Conservation (phyloP, 2,888 invertebrate genomes). For the Trissoscelio sp. region DNA sequence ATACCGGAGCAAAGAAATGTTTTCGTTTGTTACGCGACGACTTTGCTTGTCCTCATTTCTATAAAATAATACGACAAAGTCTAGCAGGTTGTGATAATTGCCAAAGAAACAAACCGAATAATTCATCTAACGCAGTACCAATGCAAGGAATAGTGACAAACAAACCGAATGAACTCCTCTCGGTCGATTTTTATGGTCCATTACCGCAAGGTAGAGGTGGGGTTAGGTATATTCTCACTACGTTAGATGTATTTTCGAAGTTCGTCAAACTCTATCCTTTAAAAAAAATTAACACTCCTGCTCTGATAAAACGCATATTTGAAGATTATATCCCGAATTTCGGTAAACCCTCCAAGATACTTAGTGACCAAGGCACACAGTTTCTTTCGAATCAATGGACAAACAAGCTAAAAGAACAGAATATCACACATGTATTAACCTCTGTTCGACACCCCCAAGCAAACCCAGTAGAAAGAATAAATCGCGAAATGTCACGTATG, state of each 20-base stretch:
- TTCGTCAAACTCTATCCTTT: constrained; percentile 20
- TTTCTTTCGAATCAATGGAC: background rate
- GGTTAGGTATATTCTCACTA: too few species aligned
- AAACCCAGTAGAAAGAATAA: too few species aligned
- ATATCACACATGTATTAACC: background rate
- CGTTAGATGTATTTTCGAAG: constrained; percentile 19
- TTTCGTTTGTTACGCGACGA: too few species aligned
- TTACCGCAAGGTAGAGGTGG: background rate
- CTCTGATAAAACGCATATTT: constrained; percentile 2
- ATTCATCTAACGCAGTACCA: too few species aligned
- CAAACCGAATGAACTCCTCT: background rate
- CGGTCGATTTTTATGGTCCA: background rate
- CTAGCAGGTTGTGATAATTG: too few species aligned
- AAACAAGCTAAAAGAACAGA: background rate
- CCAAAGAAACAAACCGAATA: too few species aligned
- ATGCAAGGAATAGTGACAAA: too few species aligned
- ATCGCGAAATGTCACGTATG: too few species aligned
- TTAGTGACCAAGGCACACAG: constrained; percentile 18
- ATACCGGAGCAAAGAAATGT: too few species aligned
- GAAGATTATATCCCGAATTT: constrained; percentile 6
- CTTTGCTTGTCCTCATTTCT: too few species aligned
- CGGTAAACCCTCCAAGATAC: constrained; percentile 1
- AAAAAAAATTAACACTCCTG: background rate
- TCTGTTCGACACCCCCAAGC: constrained; percentile 6
- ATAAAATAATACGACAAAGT: too few species aligned